phyloP scores from a whole-genome alignment of 2,797 vertebrate genomes.

The Peromyscus melanophrys region DNA sequence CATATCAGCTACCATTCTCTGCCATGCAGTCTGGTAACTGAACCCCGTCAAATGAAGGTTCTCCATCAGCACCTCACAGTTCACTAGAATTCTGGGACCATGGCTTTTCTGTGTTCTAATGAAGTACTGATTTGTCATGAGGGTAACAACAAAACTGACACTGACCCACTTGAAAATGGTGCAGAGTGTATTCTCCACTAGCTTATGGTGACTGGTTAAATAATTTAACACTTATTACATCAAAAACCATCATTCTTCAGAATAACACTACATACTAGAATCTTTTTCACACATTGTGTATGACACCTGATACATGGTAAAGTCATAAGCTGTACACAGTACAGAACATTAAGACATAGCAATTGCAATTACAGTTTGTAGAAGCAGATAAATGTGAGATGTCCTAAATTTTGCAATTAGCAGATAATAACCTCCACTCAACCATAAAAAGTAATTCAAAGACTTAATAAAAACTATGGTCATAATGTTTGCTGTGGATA shows the following conservation, averaged over 20 bases:
- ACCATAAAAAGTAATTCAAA: not conserved
- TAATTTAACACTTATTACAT: not conserved
- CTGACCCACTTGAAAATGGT: not conserved
- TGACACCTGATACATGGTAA: not conserved
- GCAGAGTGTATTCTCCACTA: not conserved
- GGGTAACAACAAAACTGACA: not conserved
- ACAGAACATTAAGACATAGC: not conserved
- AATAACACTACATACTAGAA: not conserved
- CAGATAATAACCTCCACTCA: not conserved
- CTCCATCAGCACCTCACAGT: not conserved
- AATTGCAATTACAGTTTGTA: no score
- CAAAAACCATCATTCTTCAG: not conserved
- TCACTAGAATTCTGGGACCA: not conserved
- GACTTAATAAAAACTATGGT: slow-evolving; percentile 1
- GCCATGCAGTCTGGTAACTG: not conserved
- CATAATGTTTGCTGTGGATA: not conserved
- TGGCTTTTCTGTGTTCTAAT: not conserved
- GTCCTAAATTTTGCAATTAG: not conserved
- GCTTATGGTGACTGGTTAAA: not conserved
- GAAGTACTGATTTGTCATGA: not conserved
- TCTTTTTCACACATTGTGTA: not conserved
- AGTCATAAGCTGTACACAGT: not conserved
- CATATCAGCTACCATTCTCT: not conserved
- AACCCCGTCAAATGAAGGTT: not conserved
- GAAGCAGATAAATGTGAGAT: not conserved